Evolutionary conservation across 2,888 invertebrate genomes (phyloP).

Genomic region (Colletes collaris): DNA sequence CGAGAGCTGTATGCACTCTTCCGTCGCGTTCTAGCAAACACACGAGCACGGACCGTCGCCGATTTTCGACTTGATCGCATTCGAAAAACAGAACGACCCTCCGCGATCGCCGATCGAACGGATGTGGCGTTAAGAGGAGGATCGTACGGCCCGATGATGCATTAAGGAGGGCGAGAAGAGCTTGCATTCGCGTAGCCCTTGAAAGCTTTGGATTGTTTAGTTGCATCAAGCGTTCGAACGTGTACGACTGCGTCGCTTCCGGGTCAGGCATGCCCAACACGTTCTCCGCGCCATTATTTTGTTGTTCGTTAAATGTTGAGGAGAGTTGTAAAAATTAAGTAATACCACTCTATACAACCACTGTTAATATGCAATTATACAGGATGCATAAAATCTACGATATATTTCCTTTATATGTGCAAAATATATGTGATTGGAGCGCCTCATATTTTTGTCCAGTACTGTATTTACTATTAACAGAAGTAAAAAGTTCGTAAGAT

Average conservation of each 20-base stretch:
- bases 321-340: too few species aligned
- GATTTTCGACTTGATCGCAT: slow-evolving; percentile 7
- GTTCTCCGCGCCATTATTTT: background rate
- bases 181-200: slow-evolving; percentile 7
- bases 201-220: slow-evolving; percentile 5
- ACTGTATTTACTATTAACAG: too few species aligned
- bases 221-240: slow-evolving; percentile 3
- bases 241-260: background rate
- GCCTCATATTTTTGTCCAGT: too few species aligned
- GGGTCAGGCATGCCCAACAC: too few species aligned
- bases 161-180: background rate
- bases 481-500: too few species aligned
- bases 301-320: background rate
- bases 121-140: background rate
- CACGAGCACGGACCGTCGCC: slow-evolving; percentile 13
- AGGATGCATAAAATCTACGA: too few species aligned
- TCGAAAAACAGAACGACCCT: slow-evolving; percentile 2
- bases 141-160: slow-evolving; percentile 5
- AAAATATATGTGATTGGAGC: too few species aligned
- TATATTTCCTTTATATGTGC: too few species aligned
- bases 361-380: too few species aligned
- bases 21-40: slow-evolving; percentile 14
- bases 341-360: too few species aligned
- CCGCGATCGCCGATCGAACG: slow-evolving; percentile 26
- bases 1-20: slow-evolving; percentile 7